A percentile compares a stretch with the other conserved stretches of the same genome.
These are phyloP conservation scores for Oncopodura yosiiana DNA, from an alignment of 1,140 invertebrate genomes.

Conservation along the genomic window DNA sequence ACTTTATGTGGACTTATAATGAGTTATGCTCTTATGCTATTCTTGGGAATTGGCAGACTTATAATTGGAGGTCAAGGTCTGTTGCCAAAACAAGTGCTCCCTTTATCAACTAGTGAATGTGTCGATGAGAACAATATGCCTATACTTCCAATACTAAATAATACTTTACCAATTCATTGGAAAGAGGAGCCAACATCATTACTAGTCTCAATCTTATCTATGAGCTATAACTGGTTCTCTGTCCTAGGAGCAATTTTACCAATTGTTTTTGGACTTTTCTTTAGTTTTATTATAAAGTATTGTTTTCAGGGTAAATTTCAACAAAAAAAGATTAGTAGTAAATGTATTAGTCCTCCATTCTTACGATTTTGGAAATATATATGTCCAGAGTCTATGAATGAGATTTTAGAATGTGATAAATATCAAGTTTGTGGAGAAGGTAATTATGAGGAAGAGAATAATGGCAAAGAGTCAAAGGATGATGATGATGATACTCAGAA, in stretches of 20 bases:
- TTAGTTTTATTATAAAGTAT: background rate
- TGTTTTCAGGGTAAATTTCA: background rate
- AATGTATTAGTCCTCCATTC: conserved; percentile 7
- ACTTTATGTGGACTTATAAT: too few species aligned
- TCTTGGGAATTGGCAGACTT: conserved; percentile 2
- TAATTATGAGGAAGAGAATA: too few species aligned
- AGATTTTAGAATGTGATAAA: too few species aligned
- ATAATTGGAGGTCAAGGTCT: background rate
- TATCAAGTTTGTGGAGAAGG: too few species aligned
- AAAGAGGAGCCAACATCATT: too few species aligned
- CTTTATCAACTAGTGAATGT: too few species aligned
- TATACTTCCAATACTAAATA: too few species aligned
- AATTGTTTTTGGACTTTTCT: conserved; percentile 17
- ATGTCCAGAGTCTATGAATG: conserved; percentile 4
- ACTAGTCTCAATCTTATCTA: too few species aligned
- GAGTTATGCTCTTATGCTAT: conserved; percentile 8
- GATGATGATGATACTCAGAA: too few species aligned
- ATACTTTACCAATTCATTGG: too few species aligned
- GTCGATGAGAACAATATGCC: conserved; percentile 22
- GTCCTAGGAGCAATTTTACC: conserved; percentile 7
- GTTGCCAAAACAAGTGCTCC: conserved; percentile 2
- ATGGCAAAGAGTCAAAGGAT: too few species aligned
- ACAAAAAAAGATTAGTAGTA: conserved; percentile 4
- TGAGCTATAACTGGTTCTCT: conserved; percentile 24
- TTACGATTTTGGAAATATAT: conserved; percentile 3